These are phyloP conservation scores for Lampris megalopsis DNA, from an alignment of 2,113 vertebrate genomes.

Conservation along the genomic window DNA sequence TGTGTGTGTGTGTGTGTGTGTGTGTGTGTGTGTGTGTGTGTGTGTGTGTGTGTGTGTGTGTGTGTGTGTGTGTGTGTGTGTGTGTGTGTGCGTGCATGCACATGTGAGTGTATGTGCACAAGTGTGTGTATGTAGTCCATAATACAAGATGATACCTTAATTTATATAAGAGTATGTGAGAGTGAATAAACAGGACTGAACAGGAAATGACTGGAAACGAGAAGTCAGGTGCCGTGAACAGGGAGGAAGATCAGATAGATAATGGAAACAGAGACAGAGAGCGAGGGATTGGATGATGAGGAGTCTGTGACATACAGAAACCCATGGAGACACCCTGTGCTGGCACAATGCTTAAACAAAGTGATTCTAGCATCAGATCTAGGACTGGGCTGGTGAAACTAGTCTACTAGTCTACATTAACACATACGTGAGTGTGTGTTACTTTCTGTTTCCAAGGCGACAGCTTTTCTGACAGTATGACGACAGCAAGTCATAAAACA, in stretches of 20 bases:
- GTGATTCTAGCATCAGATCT: background rate
- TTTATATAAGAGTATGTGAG: background rate
- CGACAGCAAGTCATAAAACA: slow-evolving; percentile 13
- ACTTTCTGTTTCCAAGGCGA: slow-evolving; percentile 36
- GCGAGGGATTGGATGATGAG: background rate
- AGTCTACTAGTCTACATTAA: slow-evolving; percentile 2
- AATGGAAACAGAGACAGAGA: slow-evolving; percentile 1
- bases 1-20: slow-evolving; percentile 21
- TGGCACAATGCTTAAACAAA: slow-evolving; percentile 15
- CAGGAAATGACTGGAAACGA: background rate
- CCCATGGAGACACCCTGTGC: background rate
- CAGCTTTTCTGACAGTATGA: background rate
- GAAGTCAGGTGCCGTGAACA: background rate
- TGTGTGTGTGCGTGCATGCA: slow-evolving; percentile 5
- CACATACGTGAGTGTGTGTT: background rate
- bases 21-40: slow-evolving; percentile 13
- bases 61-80: slow-evolving; percentile 13
- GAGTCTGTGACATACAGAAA: background rate
- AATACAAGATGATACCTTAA: background rate
- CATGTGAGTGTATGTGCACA: background rate
- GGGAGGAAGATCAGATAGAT: background rate
- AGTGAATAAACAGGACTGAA: background rate
- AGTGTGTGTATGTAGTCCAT: slow-evolving; percentile 14
- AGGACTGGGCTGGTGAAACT: background rate
- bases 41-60: slow-evolving; percentile 25